Evolutionary conservation across 2,888 invertebrate species (phyloP).

Genomic region (Theodoxus fluviatilis): DNA sequence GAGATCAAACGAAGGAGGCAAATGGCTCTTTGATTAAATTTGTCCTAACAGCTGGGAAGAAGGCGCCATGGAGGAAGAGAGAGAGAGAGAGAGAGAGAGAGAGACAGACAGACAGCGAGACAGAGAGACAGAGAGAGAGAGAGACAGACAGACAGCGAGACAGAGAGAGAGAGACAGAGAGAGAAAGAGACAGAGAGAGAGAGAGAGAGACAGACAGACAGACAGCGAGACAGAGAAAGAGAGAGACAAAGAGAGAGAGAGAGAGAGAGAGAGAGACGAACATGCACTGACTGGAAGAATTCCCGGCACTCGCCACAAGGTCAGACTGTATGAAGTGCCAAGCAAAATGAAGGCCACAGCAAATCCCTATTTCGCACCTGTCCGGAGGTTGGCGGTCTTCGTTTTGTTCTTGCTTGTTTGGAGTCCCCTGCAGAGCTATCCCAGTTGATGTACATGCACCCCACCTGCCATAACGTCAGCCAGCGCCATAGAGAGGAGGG

Average conservation of each 20-base stretch:
- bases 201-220: slow-evolving; percentile 6
- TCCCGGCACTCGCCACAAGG: background rate
- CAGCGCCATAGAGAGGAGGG: too few species aligned
- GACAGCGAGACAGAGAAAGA: background rate
- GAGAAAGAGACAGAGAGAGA: slow-evolving; percentile 6
- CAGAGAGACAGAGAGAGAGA: too few species aligned
- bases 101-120: background rate
- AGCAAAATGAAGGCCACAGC: background rate
- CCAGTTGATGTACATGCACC: too few species aligned
- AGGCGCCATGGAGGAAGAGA: too few species aligned
- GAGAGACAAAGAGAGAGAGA: background rate
- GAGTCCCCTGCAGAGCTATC: too few species aligned
- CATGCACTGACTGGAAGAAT: background rate
- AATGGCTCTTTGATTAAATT: too few species aligned
- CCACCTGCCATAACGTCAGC: too few species aligned
- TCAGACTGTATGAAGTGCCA: background rate
- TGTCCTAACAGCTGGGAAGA: too few species aligned
- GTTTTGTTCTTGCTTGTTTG: background rate
- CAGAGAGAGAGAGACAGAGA: too few species aligned
- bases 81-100: slow-evolving; percentile 1
- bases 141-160: too few species aligned
- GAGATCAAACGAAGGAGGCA: too few species aligned
- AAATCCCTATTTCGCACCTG: background rate
- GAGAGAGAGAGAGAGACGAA: background rate
- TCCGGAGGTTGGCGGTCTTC: background rate